Conservation (phyloP, 2,888 invertebrate species). For the Chaitophorus viminalis region DNA sequence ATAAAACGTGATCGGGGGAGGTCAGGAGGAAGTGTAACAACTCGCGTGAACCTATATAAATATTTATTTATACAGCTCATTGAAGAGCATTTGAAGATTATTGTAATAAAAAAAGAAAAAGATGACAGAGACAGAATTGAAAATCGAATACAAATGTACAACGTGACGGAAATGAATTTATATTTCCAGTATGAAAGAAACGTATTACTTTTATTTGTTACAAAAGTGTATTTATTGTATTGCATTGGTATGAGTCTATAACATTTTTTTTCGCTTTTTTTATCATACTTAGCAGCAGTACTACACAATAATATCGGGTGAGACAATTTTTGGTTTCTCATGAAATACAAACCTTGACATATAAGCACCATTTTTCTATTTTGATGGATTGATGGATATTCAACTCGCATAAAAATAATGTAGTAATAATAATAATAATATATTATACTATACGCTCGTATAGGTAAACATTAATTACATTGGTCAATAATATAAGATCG, state of each 20-base stretch:
- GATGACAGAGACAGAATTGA: neutral
- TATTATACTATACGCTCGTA: no score
- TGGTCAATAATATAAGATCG: no score
- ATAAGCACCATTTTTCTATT: no score
- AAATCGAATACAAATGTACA: neutral
- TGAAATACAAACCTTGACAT: no score
- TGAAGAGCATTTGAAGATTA: neutral
- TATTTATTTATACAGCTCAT: neutral
- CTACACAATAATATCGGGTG: no score
- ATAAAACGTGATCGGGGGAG: neutral
- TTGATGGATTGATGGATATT: no score
- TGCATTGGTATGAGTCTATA: neutral
- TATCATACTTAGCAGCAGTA: no score
- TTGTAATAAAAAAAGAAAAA: neutral
- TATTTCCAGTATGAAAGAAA: neutral
- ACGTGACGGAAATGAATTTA: neutral
- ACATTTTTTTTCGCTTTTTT: no score
- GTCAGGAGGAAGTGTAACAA: neutral
- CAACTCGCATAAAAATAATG: no score
- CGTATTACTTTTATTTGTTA: neutral
- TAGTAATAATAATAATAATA: no score
- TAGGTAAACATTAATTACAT: no score
- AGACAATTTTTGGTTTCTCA: no score
- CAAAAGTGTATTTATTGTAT: neutral
- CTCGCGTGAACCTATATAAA: neutral